phyloP scores from a whole-genome alignment of 1,140 invertebrate species.

The Caenorhabditis briggsae region DNA sequence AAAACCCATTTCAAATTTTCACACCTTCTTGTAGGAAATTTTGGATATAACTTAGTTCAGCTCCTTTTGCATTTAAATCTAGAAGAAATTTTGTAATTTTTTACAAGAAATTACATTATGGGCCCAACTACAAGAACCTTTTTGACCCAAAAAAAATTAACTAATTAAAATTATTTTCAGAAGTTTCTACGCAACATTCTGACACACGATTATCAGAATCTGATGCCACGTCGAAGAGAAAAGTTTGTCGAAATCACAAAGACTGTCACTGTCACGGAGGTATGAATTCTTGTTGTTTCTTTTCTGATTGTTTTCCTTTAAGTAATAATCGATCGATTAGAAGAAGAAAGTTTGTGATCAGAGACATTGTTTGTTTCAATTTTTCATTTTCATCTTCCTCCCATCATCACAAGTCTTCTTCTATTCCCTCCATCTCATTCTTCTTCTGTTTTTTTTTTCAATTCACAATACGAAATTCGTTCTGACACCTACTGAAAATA shows the following conservation, averaged over 20 bases:
- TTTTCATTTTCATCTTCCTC: background rate
- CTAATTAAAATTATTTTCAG: background rate
- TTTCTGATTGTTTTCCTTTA: background rate
- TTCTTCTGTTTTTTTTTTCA: constrained; percentile 22
- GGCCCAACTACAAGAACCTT: too few species aligned
- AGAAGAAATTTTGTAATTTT: too few species aligned
- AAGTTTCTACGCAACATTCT: constrained; percentile 53
- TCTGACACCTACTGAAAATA: constrained; percentile 29
- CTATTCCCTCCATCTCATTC: background rate
- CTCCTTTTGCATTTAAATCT: too few species aligned
- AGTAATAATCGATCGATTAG: constrained; percentile 48
- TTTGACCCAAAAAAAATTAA: too few species aligned
- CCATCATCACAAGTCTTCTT: background rate
- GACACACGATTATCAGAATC: constrained; percentile 55
- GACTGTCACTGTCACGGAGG: constrained; percentile 46
- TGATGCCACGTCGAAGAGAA: constrained; percentile 54
- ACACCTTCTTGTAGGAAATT: too few species aligned
- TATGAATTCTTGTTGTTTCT: background rate
- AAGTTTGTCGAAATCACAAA: constrained; percentile 51
- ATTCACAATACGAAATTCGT: background rate
- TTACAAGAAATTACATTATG: too few species aligned
- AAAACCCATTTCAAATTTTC: too few species aligned
- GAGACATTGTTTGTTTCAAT: constrained; percentile 20
- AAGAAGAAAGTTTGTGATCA: background rate
- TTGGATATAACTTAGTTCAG: too few species aligned